Percentiles rank a stretch among this genome's conserved stretches.
These are phyloP conservation scores for Strigamia crassipes DNA, from an alignment of 2,888 invertebrate species.

Conservation along the genomic window DNA sequence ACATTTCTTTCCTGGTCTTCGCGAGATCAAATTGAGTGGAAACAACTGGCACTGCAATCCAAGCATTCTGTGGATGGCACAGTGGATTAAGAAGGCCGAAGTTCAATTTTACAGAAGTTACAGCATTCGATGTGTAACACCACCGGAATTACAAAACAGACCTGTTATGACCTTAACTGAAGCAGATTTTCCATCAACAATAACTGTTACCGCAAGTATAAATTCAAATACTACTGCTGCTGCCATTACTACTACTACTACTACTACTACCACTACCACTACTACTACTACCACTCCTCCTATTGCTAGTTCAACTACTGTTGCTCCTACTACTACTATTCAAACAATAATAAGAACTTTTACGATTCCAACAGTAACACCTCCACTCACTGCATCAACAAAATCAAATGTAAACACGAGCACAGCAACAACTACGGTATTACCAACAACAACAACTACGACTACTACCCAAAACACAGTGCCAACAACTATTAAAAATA, in stretches of 20 bases:
- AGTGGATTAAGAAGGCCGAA: conserved; percentile 68
- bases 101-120: conserved; percentile 58
- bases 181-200: conserved; percentile 48
- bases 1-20: conserved; percentile 71
- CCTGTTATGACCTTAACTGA: conserved; percentile 53
- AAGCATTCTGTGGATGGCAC: conserved; percentile 57
- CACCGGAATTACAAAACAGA: conserved; percentile 54
- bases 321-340: background rate
- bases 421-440: background rate
- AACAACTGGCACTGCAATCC: conserved; percentile 72
- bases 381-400: background rate
- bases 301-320: background rate
- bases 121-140: conserved; percentile 60
- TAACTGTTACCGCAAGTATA: background rate
- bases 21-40: conserved; percentile 69
- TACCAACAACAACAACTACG: conserved; percentile 23
- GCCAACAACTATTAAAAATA: background rate
- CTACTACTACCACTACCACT: background rate
- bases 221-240: conserved; percentile 19
- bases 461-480: background rate
- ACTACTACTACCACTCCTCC: background rate
- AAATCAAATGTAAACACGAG: background rate
- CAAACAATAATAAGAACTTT: background rate
- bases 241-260: background rate
- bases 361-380: background rate